Percentiles rank a stretch among this genome's conserved stretches.
Evolutionary conservation across 2,113 vertebrate genomes (phyloP).

Genomic region (Hyaena hyaena): DNA sequence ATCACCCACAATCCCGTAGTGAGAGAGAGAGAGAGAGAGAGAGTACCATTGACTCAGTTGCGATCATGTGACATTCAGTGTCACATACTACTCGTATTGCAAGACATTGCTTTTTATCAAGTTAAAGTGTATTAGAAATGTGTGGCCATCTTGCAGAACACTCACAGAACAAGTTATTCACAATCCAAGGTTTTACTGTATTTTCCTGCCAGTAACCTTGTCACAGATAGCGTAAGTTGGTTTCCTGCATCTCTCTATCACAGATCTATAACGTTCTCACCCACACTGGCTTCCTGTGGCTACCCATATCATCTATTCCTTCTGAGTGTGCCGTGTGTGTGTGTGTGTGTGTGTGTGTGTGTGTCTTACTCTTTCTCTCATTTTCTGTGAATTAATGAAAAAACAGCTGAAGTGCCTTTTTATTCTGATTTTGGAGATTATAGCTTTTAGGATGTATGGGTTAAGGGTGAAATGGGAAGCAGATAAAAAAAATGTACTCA

Average conservation of each 20-base stretch:
- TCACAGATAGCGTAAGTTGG: background rate
- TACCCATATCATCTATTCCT: background rate
- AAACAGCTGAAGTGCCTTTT: background rate
- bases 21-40: too few species aligned
- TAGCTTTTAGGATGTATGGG: background rate
- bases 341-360: too few species aligned
- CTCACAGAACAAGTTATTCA: too few species aligned
- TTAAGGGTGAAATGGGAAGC: background rate
- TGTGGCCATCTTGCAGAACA: too few species aligned
- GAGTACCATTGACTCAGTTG: too few species aligned
- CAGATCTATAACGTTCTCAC: background rate
- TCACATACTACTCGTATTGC: too few species aligned
- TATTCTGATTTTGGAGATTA: constrained; percentile 38
- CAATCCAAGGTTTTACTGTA: too few species aligned
- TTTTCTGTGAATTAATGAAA: background rate
- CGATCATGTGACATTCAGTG: too few species aligned
- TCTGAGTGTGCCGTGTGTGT: background rate
- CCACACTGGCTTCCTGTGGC: background rate
- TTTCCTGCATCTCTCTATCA: background rate
- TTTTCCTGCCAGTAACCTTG: background rate
- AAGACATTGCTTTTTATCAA: too few species aligned
- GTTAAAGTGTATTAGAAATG: too few species aligned
- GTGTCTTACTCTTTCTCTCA: background rate
- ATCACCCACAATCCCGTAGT: too few species aligned
- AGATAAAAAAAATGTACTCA: background rate